Evolutionary conservation across 2,797 vertebrate genomes (phyloP).

Genomic region (Podarcis siculus): DNA sequence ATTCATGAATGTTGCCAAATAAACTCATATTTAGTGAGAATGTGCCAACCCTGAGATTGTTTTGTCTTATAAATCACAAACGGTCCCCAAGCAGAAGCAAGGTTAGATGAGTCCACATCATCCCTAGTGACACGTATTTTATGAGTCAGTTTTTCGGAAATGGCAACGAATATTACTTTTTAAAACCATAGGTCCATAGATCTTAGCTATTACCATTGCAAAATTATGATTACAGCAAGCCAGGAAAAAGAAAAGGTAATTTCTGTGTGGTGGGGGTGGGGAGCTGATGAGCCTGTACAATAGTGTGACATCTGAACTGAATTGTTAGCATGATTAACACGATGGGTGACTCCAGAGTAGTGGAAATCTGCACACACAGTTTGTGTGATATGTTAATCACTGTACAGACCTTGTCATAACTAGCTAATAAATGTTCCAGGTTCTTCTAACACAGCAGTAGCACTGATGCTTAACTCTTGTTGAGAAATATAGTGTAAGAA

Average conservation of each 20-base stretch:
- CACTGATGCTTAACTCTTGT: conserved; percentile 58
- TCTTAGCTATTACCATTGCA: too few species aligned
- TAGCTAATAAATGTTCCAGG: not conserved
- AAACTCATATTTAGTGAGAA: too few species aligned
- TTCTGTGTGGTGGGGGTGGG: not conserved
- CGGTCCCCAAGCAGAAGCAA: too few species aligned
- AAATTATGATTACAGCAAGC: not conserved
- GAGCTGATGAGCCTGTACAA: not conserved
- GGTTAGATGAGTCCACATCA: too few species aligned
- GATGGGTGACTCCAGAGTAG: not conserved
- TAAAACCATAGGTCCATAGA: too few species aligned
- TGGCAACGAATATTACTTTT: too few species aligned
- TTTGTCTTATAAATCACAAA: too few species aligned
- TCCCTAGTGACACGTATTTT: too few species aligned
- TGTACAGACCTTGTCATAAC: not conserved
- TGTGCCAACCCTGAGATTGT: too few species aligned
- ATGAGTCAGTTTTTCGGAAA: too few species aligned
- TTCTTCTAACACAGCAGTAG: conserved; percentile 36
- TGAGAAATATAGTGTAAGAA: not conserved
- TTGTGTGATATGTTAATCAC: conserved; percentile 22
- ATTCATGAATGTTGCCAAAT: too few species aligned
- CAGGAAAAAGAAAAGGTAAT: not conserved
- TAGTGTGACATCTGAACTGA: not conserved
- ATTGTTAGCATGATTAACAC: not conserved
- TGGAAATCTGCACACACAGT: conserved; percentile 1